Percentiles rank a stretch among this genome's conserved stretches.
Evolutionary conservation across 2,888 invertebrate species (phyloP).

Genomic region (Melanotus villosus): DNA sequence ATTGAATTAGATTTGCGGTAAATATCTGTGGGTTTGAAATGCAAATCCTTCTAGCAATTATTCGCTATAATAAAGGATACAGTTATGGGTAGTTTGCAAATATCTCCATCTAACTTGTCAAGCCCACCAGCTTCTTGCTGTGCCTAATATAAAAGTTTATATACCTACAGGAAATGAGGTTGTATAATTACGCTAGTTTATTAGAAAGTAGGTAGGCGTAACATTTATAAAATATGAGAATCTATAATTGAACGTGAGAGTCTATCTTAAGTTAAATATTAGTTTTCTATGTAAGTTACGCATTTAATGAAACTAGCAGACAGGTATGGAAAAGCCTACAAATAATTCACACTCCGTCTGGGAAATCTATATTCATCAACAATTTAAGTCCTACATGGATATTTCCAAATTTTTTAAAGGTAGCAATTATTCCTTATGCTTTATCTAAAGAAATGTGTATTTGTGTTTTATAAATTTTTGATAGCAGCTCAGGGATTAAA

Average conservation of each 20-base stretch:
- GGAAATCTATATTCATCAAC: too few relatives aligned
- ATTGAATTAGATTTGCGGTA: neutral
- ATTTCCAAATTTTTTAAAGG: too few relatives aligned
- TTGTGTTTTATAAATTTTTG: too few relatives aligned
- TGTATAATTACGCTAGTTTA: constrained; percentile 9
- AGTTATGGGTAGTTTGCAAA: constrained; percentile 2
- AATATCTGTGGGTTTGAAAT: neutral
- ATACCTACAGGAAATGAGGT: constrained; percentile 6
- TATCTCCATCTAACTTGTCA: neutral
- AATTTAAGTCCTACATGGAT: too few relatives aligned
- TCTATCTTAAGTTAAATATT: neutral
- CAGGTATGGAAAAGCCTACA: too few relatives aligned
- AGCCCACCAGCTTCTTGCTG: neutral
- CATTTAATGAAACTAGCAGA: too few relatives aligned
- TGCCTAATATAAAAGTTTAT: too few relatives aligned
- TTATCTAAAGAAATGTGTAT: too few relatives aligned
- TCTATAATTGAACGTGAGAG: neutral
- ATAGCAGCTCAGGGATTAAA: too few relatives aligned
- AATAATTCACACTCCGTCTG: too few relatives aligned
- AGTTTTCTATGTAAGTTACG: too few relatives aligned
- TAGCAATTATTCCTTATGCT: too few relatives aligned
- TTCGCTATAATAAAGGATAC: neutral
- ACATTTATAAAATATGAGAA: constrained; percentile 1
- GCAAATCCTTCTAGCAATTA: neutral
- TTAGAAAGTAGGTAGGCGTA: constrained; percentile 12